Base-by-base conservation (phyloP, 2,797 vertebrate species). In the Siniperca scherzeri region DNA sequence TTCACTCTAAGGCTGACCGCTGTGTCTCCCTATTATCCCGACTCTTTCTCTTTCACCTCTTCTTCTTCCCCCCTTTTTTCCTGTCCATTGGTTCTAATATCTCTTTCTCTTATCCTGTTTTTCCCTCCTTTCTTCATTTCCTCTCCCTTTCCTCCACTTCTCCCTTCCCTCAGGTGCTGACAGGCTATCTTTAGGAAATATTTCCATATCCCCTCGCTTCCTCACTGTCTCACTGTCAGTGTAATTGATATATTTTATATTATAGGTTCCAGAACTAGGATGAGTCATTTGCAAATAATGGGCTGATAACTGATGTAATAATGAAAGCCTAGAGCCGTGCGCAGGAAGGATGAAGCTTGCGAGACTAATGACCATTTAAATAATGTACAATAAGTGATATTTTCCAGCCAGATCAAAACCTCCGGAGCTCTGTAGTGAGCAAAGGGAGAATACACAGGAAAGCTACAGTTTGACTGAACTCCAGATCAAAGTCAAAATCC, bases 201-300 rank as follows among this genome's bases (percentile, higher is more conserved):
- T 90, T 89, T 87, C 87, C 82, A 85, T 83, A 86, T 81, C 69
- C 81, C 69, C 65, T 83, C 64, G 19, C 77, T 82, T 82, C 50
- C 74, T 74, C 42, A 21, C 55, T 66, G 66, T 81, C 76, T 83
- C 55, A 46, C 80, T 91, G 91, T 91, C 91, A 91, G 59, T 62
- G 85, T 93, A 94, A 95, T 93, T 93, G 92, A 95, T 94, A 88
- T 87, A 88, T 93, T 90, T 88, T 89, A 88, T 89, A 90, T 92
- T 85, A 91, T 83, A 88, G 88, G 90, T 89, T 88, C 81, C 83
- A 77, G 73, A 81, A 83, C 87, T 91, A 73, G 89, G 89, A 83
- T 80, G 84, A 93, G 80, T 81, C 90, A 93, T 95, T 94, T 92
- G 87, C 90, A 86, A 87, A 91, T 92, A 93, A 94, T 93, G 81